phyloP scores from a whole-genome alignment of 1,140 invertebrate species.

The Nylanderia fulva region DNA sequence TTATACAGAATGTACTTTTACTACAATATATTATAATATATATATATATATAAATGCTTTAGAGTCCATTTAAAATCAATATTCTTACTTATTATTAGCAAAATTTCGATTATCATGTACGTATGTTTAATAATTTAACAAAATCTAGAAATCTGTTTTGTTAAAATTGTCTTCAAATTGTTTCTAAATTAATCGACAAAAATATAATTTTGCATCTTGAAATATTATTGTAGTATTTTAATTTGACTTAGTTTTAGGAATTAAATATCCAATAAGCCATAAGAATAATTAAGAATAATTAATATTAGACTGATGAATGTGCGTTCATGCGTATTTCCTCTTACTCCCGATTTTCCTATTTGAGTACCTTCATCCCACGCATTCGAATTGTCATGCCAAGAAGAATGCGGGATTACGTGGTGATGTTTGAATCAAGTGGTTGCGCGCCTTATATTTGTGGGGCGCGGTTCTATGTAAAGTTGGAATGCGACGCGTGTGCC shows the following conservation, averaged over 20 bases:
- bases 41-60: background rate
- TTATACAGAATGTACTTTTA: background rate
- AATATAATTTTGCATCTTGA: background rate
- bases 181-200: background rate
- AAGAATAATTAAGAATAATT: background rate
- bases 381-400: constrained; percentile 32
- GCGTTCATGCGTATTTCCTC: background rate
- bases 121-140: background rate
- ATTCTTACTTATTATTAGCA: background rate
- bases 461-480: constrained; percentile 70
- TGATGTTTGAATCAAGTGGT: constrained; percentile 80
- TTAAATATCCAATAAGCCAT: background rate
- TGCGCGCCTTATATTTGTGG: constrained; percentile 76
- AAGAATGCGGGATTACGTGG: constrained; percentile 67
- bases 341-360: background rate
- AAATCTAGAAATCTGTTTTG: background rate
- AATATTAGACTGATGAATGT: background rate
- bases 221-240: background rate
- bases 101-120: background rate
- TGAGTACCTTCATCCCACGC: background rate
- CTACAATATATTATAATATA: background rate
- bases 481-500: constrained; percentile 77
- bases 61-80: background rate
- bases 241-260: background rate
- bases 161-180: background rate